Evolutionary conservation across 2,113 vertebrate genomes (phyloP).

Genomic region (Gnathonemus longibarbis): DNA sequence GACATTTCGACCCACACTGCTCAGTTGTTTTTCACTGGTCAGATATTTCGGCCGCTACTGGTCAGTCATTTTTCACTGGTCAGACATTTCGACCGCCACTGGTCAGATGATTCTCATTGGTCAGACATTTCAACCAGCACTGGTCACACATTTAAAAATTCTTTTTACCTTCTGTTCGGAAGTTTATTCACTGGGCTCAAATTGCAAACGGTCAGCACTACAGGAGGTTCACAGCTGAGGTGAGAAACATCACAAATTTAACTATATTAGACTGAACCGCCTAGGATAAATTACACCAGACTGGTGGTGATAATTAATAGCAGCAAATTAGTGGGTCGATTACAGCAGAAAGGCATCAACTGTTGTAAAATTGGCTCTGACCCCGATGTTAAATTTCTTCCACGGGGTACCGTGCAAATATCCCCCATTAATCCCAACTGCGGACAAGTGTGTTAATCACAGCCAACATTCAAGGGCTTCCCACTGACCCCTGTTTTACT

Average conservation of each 20-base stretch:
- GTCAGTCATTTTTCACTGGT: too few relatives aligned
- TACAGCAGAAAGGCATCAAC: constrained; percentile 33
- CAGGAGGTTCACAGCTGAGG: background rate
- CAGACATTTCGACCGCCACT: too few relatives aligned
- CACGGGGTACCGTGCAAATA: constrained; percentile 38
- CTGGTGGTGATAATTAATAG: constrained; percentile 23
- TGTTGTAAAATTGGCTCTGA: constrained; percentile 47
- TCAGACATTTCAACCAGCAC: background rate
- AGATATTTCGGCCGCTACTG: too few relatives aligned
- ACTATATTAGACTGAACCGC: background rate
- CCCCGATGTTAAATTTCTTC: constrained; percentile 43
- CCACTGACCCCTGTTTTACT: background rate
- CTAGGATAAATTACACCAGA: background rate
- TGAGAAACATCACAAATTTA: background rate
- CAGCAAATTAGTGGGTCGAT: constrained; percentile 47
- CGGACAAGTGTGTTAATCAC: constrained; percentile 33
- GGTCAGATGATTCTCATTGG: too few relatives aligned
- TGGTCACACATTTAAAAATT: background rate
- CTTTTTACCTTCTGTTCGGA: background rate
- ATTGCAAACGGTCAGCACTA: background rate
- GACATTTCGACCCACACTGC: too few relatives aligned
- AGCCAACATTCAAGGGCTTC: constrained; percentile 30
- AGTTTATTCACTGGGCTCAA: background rate
- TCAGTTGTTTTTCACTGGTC: background rate
- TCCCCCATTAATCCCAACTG: constrained; percentile 35